Evolutionary conservation across 2,113 vertebrate species (phyloP), one percentile per base, ranked within the genome.

Genomic region (Oncorhynchus keta): DNA sequence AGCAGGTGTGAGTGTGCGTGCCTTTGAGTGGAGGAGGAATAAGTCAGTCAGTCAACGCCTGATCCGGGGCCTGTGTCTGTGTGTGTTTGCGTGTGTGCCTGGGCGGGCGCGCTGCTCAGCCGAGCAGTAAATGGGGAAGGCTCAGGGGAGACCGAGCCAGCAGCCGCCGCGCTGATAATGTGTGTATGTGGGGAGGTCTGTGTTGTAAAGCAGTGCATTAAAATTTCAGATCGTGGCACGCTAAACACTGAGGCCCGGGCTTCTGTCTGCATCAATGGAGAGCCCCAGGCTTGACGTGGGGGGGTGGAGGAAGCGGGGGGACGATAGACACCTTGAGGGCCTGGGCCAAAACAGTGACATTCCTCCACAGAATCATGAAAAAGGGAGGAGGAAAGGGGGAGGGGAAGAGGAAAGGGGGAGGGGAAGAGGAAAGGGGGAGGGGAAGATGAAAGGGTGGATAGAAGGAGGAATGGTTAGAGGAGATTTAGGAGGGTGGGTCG

Each of bases 71-170:
- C 67, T 74, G 59, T 16, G 57, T 65, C 20, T 1, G 57, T 68
- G 26, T 7, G 74, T 7, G 35, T 67, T 22, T 45, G 72, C 22
- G 49, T 61, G 12, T 30, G 45, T 67, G 62, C 48, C 18, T 74
- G 5, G 13, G 49, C 70, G 45, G 67, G 65, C 75, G 86, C 88
- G 93, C 90, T 92, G 94, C 85, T 94, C 91, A 94, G 88, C 87
- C 75, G 90, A 94, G 94, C 93, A 86, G 91, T 93, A 95, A 95
- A 94, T 94, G 93, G 90, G 90, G 88, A 92, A 89, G 76, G 90
- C 94, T 93, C 94, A 80, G 90, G 94, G 94, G 94, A 94, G 91
- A 80, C 76, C 68, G n/a, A 20, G 68, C 39, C 4, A 24, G 39
- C 81, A 87, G 91, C 87, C 89, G 90, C 85, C 80, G 48, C 85